A percentile compares a stretch with the other conserved stretches of the same genome.
These are phyloP conservation scores for Cephalotes varians DNA, from an alignment of 2,888 invertebrate species.

Conservation along the genomic window DNA sequence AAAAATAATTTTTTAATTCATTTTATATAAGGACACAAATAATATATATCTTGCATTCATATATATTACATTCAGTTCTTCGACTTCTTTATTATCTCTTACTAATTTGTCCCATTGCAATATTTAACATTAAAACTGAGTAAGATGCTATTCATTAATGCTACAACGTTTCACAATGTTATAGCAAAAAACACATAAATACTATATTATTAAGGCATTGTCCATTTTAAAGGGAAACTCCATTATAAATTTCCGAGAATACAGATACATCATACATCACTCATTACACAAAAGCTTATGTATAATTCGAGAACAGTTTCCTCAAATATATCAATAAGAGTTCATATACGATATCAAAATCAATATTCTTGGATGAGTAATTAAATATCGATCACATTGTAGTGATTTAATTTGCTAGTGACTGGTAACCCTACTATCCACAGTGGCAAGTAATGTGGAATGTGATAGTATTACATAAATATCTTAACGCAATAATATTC, in stretches of 20 bases:
- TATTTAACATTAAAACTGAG: conserved; percentile 3
- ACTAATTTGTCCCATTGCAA: conserved; percentile 10
- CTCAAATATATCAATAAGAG: conserved; percentile 58
- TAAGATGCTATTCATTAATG: conserved; percentile 11
- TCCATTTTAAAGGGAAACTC: conserved; percentile 57
- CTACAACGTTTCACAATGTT: conserved; percentile 17
- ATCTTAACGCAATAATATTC: conserved; percentile 56
- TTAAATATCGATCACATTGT: conserved; percentile 71
- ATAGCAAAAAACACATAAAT: conserved; percentile 26
- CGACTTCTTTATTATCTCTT: conserved; percentile 9
- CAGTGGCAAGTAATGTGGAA: conserved; percentile 78
- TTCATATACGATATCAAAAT: conserved; percentile 53
- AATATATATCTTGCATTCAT: background rate
- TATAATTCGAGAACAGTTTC: conserved; percentile 46
- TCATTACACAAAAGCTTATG: conserved; percentile 35
- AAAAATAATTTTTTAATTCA: background rate
- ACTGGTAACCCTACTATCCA: conserved; percentile 69
- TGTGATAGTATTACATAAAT: conserved; percentile 79
- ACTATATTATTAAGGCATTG: conserved; percentile 63
- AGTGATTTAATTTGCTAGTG: conserved; percentile 68
- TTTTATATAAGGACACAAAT: conserved; percentile 6
- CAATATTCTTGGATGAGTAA: conserved; percentile 63
- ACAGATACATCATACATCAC: conserved; percentile 57
- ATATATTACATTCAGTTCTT: conserved; percentile 22
- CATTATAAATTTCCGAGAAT: conserved; percentile 57